These are phyloP conservation scores for Hirundichthys speculiger DNA, from an alignment of 2,113 vertebrate genomes.

Conservation along the genomic window DNA sequence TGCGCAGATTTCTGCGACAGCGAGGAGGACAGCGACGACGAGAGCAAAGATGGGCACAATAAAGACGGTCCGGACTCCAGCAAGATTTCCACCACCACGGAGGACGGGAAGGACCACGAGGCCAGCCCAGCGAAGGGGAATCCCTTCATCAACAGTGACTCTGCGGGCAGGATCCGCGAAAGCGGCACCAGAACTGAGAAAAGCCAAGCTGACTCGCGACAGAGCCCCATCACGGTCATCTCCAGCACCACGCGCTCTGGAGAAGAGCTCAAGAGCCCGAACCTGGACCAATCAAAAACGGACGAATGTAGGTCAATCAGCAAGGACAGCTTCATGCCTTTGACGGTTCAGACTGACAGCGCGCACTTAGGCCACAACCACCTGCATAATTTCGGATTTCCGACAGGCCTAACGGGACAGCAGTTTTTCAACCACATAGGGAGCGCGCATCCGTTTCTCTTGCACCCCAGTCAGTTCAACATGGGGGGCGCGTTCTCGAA, in stretches of 20 bases:
- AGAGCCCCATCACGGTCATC: conserved; percentile 91
- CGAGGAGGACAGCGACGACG: conserved; percentile 94
- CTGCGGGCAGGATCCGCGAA: conserved; percentile 77
- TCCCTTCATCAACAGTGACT: conserved; percentile 70
- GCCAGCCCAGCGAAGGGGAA: conserved; percentile 81
- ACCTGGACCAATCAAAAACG: conserved; percentile 82
- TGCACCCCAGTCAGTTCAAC: conserved; percentile 95
- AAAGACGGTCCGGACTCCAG: conserved; percentile 87
- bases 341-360: conserved; percentile 91
- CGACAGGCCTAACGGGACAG: conserved; percentile 88
- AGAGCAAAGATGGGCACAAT: conserved; percentile 89
- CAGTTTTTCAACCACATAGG: conserved; percentile 94
- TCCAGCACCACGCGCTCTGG: conserved; percentile 89
- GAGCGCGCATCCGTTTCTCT: conserved; percentile 90
- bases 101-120: conserved; percentile 86
- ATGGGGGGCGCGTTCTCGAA: conserved; percentile 95
- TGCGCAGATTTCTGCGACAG: conserved; percentile 90
- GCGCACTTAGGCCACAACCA: conserved; percentile 87
- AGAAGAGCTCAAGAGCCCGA: conserved; percentile 89
- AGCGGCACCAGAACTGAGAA: conserved; percentile 81
- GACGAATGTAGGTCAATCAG: conserved; percentile 86
- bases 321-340: conserved; percentile 89
- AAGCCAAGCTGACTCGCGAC: conserved; percentile 89
- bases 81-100: conserved; percentile 91
- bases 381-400: conserved; percentile 92